A percentile compares a stretch with the other conserved stretches of the same genome.
Conservation (phyloP, 1,140 invertebrate species). For the Elymnias hypermnestra region DNA sequence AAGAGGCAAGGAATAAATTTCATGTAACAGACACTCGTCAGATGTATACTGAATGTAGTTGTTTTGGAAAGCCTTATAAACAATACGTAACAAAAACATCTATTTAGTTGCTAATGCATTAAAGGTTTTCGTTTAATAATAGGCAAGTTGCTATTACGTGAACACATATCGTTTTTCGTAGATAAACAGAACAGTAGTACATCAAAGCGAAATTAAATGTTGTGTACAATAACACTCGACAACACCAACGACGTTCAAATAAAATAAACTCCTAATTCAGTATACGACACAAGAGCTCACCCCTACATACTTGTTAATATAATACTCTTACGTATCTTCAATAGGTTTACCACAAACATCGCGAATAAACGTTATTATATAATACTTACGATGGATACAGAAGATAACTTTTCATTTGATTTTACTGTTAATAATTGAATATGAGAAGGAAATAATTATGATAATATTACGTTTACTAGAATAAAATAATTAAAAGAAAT, state of each 20-base stretch:
- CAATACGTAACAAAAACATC: too few species aligned
- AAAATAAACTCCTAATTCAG: constrained; percentile 31
- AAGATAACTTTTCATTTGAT: too few species aligned
- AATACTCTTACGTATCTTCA: too few species aligned
- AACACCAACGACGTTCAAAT: constrained; percentile 33
- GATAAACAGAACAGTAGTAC: constrained; percentile 42
- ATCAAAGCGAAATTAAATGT: constrained; percentile 62
- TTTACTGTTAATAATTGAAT: too few species aligned
- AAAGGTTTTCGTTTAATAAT: constrained; percentile 20
- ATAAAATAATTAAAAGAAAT: too few species aligned
- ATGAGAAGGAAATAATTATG: too few species aligned
- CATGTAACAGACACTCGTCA: too few species aligned
- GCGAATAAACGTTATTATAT: not conserved
- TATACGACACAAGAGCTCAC: constrained; percentile 8
- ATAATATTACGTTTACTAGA: too few species aligned
- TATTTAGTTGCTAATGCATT: constrained; percentile 6
- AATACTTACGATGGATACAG: not conserved
- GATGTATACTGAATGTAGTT: too few species aligned
- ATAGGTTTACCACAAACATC: not conserved
- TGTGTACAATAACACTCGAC: constrained; percentile 43
- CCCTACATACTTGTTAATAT: not conserved
- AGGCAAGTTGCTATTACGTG: constrained; percentile 23
- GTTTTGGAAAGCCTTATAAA: too few species aligned
- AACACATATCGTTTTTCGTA: constrained; percentile 28
- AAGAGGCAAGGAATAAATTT: too few species aligned